A percentile compares a stretch with the other conserved stretches of the same genome.
Evolutionary conservation across 2,113 vertebrate genomes (phyloP).

Genomic region (Pycnonotus jocosus): DNA sequence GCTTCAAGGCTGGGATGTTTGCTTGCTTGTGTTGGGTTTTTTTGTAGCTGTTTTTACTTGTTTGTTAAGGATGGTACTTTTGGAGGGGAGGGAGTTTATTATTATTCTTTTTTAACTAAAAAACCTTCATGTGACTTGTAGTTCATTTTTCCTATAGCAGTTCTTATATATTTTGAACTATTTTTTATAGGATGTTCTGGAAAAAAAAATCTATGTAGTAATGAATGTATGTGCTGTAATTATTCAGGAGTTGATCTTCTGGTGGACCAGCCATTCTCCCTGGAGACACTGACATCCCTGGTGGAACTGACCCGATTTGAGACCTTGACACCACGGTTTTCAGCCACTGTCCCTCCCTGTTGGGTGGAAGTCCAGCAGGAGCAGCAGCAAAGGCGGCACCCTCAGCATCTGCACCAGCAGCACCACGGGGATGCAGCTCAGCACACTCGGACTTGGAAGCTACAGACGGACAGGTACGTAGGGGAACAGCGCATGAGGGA

Average conservation of each 20-base stretch:
- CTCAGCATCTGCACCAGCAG: conserved; percentile 96
- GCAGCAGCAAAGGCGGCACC: conserved; percentile 94
- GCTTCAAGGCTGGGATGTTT: neutral
- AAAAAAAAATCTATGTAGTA: neutral
- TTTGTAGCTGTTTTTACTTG: neutral
- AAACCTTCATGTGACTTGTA: neutral
- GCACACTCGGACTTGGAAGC: conserved; percentile 97
- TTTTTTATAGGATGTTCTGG: neutral
- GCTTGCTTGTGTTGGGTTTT: neutral
- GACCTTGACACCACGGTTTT: conserved; percentile 94
- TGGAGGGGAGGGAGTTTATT: accelerated
- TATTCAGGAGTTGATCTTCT: conserved; percentile 92
- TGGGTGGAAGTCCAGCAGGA: conserved; percentile 99
- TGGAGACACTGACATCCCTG: conserved; percentile 88
- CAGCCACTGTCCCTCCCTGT: conserved; percentile 95
- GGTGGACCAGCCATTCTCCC: conserved; percentile 88
- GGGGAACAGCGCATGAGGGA: neutral
- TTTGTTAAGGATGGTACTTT: neutral
- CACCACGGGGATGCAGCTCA: conserved; percentile 97
- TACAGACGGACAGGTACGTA: conserved; percentile 88
- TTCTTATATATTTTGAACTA: neutral
- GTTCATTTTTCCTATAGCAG: neutral
- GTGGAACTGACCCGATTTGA: conserved; percentile 97
- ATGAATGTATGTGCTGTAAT: neutral
- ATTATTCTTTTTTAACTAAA: neutral